phyloP scores from a whole-genome alignment of 2,113 vertebrate genomes.

The Larimichthys crocea region DNA sequence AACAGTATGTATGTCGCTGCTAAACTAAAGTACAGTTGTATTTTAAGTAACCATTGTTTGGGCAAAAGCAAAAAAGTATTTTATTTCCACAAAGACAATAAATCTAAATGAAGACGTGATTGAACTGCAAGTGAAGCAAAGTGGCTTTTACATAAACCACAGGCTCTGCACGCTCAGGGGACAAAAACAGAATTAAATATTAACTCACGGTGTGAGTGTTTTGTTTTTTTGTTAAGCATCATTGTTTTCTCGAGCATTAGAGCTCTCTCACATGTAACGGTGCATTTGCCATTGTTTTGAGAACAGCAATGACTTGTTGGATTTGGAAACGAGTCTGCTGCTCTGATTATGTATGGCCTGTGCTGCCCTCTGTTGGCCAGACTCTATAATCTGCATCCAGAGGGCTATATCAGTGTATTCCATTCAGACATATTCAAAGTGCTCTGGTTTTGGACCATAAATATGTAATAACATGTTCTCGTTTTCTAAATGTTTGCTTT shows the following conservation, averaged over 20 bases:
- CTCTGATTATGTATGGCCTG: constrained; percentile 8
- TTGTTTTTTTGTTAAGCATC: background rate
- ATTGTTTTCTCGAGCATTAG: too few relatives aligned
- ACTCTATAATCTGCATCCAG: background rate
- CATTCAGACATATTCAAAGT: background rate
- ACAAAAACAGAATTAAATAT: background rate
- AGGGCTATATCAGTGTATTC: background rate
- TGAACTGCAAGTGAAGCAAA: constrained; percentile 9
- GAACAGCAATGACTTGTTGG: background rate
- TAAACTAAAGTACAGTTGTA: background rate
- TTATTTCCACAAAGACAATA: background rate
- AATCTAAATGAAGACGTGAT: background rate
- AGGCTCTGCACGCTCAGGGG: too few relatives aligned
- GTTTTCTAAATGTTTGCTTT: background rate
- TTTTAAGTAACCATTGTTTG: background rate
- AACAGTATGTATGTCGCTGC: background rate
- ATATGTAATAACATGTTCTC: background rate
- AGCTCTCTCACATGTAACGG: too few relatives aligned
- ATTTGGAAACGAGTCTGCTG: background rate
- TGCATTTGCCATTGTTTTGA: background rate
- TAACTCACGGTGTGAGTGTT: background rate
- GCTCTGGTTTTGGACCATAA: background rate
- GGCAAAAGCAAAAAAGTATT: background rate
- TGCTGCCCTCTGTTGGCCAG: constrained; percentile 61
- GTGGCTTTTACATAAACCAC: constrained; percentile 21